These are phyloP conservation scores for Cancer borealis DNA, from an alignment of 2,888 invertebrate species.

Conservation along the genomic window DNA sequence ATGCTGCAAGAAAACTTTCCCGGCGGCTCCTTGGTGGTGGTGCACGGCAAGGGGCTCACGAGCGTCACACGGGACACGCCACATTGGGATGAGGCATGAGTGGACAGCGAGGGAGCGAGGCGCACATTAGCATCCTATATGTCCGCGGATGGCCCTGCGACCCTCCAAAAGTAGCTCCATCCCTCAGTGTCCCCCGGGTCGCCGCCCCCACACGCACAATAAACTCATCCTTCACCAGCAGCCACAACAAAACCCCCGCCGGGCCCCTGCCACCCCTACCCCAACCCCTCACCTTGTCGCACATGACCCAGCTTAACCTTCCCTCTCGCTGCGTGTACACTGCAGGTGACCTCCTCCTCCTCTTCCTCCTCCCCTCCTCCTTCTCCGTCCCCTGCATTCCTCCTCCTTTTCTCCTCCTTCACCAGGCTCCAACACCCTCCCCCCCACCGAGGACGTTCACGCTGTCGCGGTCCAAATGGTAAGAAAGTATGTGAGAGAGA, in stretches of 20 bases:
- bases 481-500: no score
- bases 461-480: conserved; percentile 24
- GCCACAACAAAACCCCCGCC: conserved; percentile 23
- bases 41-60: background rate
- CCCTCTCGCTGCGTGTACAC: background rate
- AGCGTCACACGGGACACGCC: conserved; percentile 18
- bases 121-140: background rate
- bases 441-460: background rate
- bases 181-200: conserved; percentile 1
- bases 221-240: conserved; percentile 1
- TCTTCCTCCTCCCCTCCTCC: background rate
- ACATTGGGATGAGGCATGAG: background rate
- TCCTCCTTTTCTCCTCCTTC: background rate
- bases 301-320: conserved; percentile 28
- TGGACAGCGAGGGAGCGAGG: background rate
- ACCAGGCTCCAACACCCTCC: background rate
- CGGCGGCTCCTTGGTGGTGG: background rate
- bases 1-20: background rate
- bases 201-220: background rate
- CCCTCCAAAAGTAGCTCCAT: background rate
- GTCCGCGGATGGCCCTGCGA: background rate
- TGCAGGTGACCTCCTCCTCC: background rate
- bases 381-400: background rate
- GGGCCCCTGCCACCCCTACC: background rate
- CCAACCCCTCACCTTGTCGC: conserved; percentile 13